A percentile compares a stretch with the other conserved stretches of the same genome.
Evolutionary conservation across 2,113 vertebrate genomes (phyloP).

Genomic region (Spermophilus dauricus): DNA sequence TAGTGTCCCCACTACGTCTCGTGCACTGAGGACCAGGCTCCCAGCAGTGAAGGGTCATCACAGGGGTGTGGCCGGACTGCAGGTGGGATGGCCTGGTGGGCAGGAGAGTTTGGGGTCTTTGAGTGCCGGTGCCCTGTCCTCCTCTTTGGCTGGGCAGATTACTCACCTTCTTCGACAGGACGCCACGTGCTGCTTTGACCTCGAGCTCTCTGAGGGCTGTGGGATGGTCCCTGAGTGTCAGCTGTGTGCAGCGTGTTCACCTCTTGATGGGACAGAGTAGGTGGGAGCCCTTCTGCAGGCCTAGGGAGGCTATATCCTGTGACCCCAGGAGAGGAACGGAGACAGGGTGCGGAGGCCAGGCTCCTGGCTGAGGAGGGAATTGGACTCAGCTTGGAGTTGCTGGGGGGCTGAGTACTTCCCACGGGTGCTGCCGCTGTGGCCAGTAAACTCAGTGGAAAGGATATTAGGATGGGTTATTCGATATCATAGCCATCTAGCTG

Average conservation of each 20-base stretch:
- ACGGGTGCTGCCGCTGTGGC: neutral
- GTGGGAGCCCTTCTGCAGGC: neutral
- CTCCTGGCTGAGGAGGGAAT: neutral
- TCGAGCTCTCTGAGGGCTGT: neutral
- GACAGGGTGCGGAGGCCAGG: neutral
- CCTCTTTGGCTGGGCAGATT: neutral
- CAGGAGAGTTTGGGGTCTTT: neutral
- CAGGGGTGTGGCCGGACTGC: too few relatives aligned
- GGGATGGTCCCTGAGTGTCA: neutral
- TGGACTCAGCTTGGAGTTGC: neutral
- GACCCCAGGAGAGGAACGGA: neutral
- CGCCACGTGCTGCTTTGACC: neutral
- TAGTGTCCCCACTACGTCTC: neutral
- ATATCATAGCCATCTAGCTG: neutral
- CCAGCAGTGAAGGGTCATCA: neutral
- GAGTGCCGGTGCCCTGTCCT: neutral
- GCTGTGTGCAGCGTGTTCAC: neutral
- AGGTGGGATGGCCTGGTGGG: too few relatives aligned
- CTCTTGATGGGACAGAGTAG: neutral
- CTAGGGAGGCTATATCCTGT: neutral
- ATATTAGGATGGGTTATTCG: neutral
- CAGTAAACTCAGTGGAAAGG: constrained; percentile 41
- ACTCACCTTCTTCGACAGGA: neutral
- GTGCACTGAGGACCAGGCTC: neutral
- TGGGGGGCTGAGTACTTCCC: neutral